Evolutionary conservation across 2,113 vertebrate species (phyloP).

Genomic region (Nettapus auritus): DNA sequence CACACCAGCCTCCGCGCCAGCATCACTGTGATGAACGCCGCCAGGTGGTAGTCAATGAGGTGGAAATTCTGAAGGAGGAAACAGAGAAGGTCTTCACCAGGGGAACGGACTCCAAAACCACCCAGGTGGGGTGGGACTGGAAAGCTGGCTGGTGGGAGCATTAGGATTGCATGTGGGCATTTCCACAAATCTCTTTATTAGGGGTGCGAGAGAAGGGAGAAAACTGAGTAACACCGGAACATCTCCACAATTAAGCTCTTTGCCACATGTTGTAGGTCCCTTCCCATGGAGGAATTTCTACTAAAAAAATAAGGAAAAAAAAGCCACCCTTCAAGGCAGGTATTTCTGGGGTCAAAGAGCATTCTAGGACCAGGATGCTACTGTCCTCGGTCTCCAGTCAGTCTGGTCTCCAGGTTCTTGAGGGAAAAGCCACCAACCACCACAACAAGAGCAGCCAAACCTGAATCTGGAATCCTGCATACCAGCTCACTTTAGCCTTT

Average conservation of each 20-base stretch:
- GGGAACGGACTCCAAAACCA: not conserved
- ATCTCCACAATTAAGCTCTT: not conserved
- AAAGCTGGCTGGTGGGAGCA: not conserved
- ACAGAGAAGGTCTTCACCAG: constrained; percentile 57
- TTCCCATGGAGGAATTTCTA: not conserved
- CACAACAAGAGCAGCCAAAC: not conserved
- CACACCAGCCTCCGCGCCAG: constrained; percentile 95
- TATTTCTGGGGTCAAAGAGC: not conserved
- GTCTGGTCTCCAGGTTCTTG: not conserved
- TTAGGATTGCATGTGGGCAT: not conserved
- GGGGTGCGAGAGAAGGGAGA: not conserved
- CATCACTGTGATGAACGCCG: constrained; percentile 98
- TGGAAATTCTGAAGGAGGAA: constrained; percentile 91
- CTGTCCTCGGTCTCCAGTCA: too few species aligned
- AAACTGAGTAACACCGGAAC: not conserved
- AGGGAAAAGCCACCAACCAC: not conserved
- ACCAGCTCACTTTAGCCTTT: not conserved
- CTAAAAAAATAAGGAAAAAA: not conserved
- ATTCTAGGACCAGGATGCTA: not conserved
- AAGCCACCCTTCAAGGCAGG: not conserved
- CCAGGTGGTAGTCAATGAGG: constrained; percentile 97
- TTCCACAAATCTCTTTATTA: not conserved
- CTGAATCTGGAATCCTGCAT: not conserved
- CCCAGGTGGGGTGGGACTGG: not conserved
- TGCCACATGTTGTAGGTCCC: not conserved